Conservation (phyloP, 2,113 vertebrate species). For the Vulpes ferrilata region DNA sequence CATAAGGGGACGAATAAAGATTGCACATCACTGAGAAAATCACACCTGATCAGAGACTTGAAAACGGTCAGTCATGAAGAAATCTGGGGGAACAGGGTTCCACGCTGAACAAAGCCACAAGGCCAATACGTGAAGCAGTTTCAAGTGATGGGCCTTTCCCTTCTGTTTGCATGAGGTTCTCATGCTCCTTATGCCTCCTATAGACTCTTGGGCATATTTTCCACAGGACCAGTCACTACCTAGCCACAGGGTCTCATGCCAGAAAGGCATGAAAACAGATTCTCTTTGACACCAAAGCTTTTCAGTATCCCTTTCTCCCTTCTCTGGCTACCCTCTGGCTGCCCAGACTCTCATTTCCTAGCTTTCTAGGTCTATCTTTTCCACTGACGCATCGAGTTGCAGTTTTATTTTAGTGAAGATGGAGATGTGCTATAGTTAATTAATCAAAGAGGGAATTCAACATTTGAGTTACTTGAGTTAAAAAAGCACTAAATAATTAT, state of each 20-base stretch:
- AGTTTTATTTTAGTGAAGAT: background rate
- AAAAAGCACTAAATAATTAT: background rate
- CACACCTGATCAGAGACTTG: background rate
- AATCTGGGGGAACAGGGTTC: background rate
- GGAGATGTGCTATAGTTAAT: background rate
- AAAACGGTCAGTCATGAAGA: background rate
- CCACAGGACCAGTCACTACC: background rate
- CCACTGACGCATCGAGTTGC: background rate
- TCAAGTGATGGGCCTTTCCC: background rate
- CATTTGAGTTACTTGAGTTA: background rate
- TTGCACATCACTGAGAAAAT: background rate
- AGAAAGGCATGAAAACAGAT: background rate
- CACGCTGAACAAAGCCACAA: background rate
- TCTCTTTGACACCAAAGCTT: background rate
- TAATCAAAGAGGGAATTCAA: background rate
- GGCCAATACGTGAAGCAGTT: background rate
- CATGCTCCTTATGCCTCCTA: background rate
- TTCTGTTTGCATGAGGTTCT: background rate
- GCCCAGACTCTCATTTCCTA: background rate
- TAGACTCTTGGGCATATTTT: background rate
- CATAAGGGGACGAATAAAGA: background rate
- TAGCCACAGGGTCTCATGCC: background rate
- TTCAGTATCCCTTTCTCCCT: background rate
- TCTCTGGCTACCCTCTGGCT: background rate
- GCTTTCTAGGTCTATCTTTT: background rate